Conservation (phyloP, 2,888 invertebrate genomes). For the Gisinianus flammeolus region DNA sequence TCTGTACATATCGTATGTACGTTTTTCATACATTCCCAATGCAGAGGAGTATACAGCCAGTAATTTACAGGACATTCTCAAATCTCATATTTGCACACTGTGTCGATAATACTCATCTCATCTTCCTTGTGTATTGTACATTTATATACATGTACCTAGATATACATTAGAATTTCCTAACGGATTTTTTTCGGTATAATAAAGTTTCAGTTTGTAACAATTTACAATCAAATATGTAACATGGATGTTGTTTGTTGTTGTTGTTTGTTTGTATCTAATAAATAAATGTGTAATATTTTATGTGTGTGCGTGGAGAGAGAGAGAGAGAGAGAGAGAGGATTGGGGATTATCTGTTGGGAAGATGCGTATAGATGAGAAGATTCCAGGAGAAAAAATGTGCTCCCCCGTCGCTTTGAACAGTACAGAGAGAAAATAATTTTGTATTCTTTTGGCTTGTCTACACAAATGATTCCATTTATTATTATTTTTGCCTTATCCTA, state of each 20-base stretch:
- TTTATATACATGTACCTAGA: no score
- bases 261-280: not conserved
- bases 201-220: constrained; percentile 1
- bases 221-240: not conserved
- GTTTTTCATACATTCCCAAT: no score
- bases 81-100: no score
- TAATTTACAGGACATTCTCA: no score
- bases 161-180: not conserved
- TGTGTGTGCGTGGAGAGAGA: not conserved
- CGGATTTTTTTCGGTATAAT: not conserved
- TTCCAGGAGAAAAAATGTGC: constrained; percentile 6
- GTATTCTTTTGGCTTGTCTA: constrained; percentile 7
- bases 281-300: no score
- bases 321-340: constrained; percentile 1
- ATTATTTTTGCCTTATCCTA: constrained; percentile 12
- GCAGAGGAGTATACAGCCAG: no score
- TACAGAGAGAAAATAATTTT: not conserved
- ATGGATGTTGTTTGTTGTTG: not conserved
- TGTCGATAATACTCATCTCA: no score
- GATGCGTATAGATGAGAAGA: constrained; percentile 16
- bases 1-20: not conserved
- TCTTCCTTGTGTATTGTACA: no score
- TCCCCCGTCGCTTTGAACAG: constrained; percentile 16
- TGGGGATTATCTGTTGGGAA: no score
- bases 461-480: constrained; percentile 27